A percentile compares a stretch with the other conserved stretches of the same genome.
Conservation (phyloP, 1,140 invertebrate genomes). For the Aphidius ervi region DNA sequence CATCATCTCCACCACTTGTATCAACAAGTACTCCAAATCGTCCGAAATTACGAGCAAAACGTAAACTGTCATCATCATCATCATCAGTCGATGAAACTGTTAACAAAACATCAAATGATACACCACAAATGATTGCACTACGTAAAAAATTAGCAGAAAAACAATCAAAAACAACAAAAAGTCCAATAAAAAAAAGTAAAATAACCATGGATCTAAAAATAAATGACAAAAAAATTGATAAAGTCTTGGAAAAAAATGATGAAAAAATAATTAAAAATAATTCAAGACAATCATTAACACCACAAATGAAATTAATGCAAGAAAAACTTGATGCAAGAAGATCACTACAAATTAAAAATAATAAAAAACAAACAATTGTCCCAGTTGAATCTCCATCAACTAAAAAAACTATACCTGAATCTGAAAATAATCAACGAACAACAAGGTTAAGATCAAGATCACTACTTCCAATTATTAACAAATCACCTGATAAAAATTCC, state of each 20-base stretch:
- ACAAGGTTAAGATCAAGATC: conserved; percentile 7
- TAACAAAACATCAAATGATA: conserved; percentile 13
- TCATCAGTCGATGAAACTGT: neutral
- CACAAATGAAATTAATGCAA: conserved; percentile 27
- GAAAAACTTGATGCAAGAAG: conserved; percentile 21
- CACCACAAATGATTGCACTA: conserved; percentile 33
- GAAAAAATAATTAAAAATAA: neutral
- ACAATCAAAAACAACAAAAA: conserved; percentile 20
- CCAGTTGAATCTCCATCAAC: conserved; percentile 10
- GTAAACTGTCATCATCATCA: neutral
- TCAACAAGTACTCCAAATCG: conserved; percentile 8
- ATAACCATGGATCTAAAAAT: neutral
- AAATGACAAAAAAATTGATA: neutral
- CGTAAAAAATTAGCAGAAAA: conserved; percentile 27
- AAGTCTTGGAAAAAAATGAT: neutral
- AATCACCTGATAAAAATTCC: neutral
- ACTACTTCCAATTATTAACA: neutral
- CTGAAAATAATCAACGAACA: neutral
- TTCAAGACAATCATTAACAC: conserved; percentile 17
- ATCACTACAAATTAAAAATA: conserved; percentile 2
- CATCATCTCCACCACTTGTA: conserved; percentile 8
- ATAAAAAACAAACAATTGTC: neutral
- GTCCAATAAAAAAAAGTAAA: conserved; percentile 15
- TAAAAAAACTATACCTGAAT: neutral
- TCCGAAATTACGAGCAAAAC: conserved; percentile 8